Conservation (phyloP, 2,888 invertebrate species). For the Phengaris arion region DNA sequence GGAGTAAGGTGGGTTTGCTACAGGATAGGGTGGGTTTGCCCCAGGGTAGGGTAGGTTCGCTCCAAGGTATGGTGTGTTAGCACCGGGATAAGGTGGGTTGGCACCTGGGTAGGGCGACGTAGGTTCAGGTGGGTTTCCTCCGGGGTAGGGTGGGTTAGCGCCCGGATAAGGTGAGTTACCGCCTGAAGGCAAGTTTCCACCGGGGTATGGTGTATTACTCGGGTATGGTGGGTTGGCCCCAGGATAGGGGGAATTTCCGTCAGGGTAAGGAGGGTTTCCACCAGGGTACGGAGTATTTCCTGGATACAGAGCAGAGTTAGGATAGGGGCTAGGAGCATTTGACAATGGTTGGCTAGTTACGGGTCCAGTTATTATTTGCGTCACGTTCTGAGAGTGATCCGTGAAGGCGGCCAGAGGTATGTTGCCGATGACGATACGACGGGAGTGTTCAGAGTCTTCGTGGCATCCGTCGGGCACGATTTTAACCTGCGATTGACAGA, state of each 20-base stretch:
- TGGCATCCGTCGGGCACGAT: constrained; percentile 57
- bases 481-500: constrained; percentile 48
- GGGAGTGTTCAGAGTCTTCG: constrained; percentile 45
- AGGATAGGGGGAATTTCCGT: constrained; percentile 23
- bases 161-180: constrained; percentile 43
- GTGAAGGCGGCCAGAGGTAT: constrained; percentile 55
- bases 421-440: constrained; percentile 54
- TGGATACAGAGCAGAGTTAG: constrained; percentile 30
- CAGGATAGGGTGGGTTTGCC: constrained; percentile 38
- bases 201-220: constrained; percentile 41
- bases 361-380: background rate
- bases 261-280: constrained; percentile 36
- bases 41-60: constrained; percentile 41
- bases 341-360: constrained; percentile 48
- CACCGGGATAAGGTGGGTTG: constrained; percentile 43
- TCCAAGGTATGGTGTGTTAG: constrained; percentile 39
- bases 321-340: constrained; percentile 39
- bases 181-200: constrained; percentile 29
- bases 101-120: constrained; percentile 33
- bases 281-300: constrained; percentile 38
- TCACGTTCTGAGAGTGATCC: constrained; percentile 36
- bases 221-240: constrained; percentile 36
- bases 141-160: constrained; percentile 38
- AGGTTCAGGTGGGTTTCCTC: constrained; percentile 31
- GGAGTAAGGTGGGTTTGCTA: constrained; percentile 35